Evolutionary conservation across 2,888 invertebrate species (phyloP).

Genomic region (Apamea anceps): DNA sequence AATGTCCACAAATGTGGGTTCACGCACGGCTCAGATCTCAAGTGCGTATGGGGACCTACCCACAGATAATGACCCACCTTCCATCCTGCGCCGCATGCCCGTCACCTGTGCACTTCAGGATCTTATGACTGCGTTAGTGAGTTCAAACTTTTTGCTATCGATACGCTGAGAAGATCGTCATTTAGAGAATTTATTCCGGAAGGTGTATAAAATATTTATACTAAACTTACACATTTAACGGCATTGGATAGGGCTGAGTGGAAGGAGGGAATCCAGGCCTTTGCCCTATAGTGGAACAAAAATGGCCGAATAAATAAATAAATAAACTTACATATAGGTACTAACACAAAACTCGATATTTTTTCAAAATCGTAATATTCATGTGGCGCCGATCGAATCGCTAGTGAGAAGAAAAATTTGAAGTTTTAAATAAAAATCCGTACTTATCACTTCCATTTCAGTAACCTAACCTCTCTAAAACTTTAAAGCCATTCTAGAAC

Average conservation of each 20-base stretch:
- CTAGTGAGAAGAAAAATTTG: not conserved
- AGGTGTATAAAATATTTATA: not conserved
- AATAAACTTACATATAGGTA: not conserved
- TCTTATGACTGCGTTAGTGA: too few relatives aligned
- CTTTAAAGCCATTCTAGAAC: slow-evolving; percentile 25
- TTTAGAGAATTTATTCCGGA: not conserved
- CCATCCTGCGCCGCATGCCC: too few relatives aligned
- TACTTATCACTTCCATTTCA: not conserved
- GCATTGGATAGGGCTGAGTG: too few relatives aligned
- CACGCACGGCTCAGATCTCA: too few relatives aligned
- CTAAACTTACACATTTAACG: not conserved
- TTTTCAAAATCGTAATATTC: not conserved
- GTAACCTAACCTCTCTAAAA: slow-evolving; percentile 12
- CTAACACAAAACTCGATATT: not conserved
- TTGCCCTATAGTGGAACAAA: too few relatives aligned
- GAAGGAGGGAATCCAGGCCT: too few relatives aligned
- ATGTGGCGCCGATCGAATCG: not conserved
- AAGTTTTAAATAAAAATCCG: not conserved
- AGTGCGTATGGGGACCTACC: too few relatives aligned
- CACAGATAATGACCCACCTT: too few relatives aligned
- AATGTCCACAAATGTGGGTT: too few relatives aligned
- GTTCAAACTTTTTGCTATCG: too few relatives aligned
- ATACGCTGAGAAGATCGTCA: not conserved
- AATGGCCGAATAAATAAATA: too few relatives aligned
- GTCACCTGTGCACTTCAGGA: too few relatives aligned